phyloP scores from a whole-genome alignment of 2,797 vertebrate species.

The Clarias pachynema region DNA sequence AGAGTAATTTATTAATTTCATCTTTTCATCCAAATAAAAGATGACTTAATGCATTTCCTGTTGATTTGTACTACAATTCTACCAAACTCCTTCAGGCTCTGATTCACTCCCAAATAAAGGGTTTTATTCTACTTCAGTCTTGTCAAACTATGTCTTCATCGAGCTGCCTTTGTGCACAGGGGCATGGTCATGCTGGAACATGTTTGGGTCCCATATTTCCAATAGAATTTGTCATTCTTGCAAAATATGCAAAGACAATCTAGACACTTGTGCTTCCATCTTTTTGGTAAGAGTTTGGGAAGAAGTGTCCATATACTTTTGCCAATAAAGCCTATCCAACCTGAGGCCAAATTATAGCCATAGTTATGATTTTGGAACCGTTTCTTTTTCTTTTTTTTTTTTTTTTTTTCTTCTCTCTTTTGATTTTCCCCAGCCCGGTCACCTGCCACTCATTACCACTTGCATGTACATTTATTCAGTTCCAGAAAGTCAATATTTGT shows the following conservation, averaged over 20 bases:
- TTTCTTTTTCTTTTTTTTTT: background rate
- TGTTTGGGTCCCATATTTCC: background rate
- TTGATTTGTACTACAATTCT: background rate
- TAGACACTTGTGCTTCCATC: background rate
- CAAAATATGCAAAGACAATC: too few relatives aligned
- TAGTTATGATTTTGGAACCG: background rate
- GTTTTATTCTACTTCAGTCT: background rate
- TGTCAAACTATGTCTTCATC: background rate
- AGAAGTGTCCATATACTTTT: background rate
- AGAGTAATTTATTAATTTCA: conserved; percentile 8
- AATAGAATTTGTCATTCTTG: background rate
- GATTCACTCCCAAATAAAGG: background rate
- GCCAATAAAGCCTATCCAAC: background rate
- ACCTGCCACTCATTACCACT: background rate
- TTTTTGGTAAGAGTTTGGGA: background rate
- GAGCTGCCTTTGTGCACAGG: background rate
- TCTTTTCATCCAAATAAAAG: conserved; percentile 16
- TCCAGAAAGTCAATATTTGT: background rate
- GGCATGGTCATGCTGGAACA: background rate
- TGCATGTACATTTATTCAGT: background rate
- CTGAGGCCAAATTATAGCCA: background rate
- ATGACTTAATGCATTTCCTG: background rate
- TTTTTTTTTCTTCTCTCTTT: background rate
- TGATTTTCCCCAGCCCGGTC: background rate
- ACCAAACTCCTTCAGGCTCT: background rate